Evolutionary conservation across 2,797 vertebrate species (phyloP).

Genomic region (Glyptemys insculpta): DNA sequence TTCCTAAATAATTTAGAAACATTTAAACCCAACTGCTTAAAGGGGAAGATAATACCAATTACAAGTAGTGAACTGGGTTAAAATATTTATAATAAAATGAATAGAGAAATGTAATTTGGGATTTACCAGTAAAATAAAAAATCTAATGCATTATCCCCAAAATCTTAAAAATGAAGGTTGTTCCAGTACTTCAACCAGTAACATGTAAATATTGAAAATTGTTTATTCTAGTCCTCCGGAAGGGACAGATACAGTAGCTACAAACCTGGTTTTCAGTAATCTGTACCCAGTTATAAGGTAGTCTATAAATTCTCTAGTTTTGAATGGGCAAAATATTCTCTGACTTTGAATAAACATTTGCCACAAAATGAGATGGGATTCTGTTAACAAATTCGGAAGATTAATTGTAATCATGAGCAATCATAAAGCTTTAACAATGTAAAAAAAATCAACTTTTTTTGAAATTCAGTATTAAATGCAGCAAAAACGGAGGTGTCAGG

Average conservation of each 20-base stretch:
- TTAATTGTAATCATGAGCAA: background rate
- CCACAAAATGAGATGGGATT: background rate
- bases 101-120: background rate
- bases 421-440: background rate
- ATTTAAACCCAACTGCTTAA: background rate
- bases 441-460: background rate
- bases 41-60: background rate
- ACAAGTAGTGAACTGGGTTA: background rate
- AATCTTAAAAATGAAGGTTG: background rate
- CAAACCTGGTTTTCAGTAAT: background rate
- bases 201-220: background rate
- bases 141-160: background rate
- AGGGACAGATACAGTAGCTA: background rate
- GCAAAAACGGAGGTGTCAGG: background rate
- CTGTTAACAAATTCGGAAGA: background rate
- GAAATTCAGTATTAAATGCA: background rate
- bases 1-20: background rate
- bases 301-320: background rate
- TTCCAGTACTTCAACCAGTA: background rate
- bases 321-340: slow-evolving; percentile 4
- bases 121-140: background rate
- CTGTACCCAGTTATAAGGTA: background rate
- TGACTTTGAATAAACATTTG: slow-evolving; percentile 1
- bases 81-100: background rate
- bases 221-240: background rate